A percentile compares a stretch with the other conserved stretches of the same genome.
phyloP scores from a whole-genome alignment of 2,113 vertebrate genomes.

The Chaenocephalus aceratus region DNA sequence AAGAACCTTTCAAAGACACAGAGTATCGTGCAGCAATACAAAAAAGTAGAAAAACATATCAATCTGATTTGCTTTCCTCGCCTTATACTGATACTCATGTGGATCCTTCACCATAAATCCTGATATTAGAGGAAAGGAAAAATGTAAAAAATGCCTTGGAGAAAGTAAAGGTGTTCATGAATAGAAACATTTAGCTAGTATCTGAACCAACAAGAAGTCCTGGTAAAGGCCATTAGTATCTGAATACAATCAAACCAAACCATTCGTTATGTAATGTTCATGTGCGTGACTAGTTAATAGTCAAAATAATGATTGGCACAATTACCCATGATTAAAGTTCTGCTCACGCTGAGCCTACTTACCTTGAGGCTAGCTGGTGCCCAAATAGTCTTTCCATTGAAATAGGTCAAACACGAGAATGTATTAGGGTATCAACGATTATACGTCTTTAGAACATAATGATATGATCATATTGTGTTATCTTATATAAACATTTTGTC shows the following conservation, averaged over 20 bases:
- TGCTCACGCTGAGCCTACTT: background rate
- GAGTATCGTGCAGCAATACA: background rate
- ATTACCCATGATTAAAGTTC: constrained; percentile 10
- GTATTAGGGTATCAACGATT: background rate
- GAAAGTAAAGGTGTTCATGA: background rate
- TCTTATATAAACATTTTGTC: background rate
- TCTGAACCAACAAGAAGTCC: background rate
- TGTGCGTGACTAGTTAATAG: background rate
- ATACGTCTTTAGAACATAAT: background rate
- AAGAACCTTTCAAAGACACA: background rate
- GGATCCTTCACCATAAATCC: background rate
- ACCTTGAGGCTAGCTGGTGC: background rate
- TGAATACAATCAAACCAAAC: background rate
- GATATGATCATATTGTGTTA: background rate
- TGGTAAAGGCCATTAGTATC: background rate
- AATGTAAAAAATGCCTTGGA: too few relatives aligned
- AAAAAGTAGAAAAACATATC: background rate
- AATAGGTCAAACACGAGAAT: background rate
- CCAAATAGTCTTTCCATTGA: background rate
- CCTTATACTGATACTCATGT: background rate
- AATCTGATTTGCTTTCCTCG: background rate
- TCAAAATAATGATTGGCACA: constrained; percentile 16
- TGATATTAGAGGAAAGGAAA: background rate
- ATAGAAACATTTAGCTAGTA: background rate
- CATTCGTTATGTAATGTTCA: background rate